Evolutionary conservation across 1,140 invertebrate species (phyloP).

Genomic region (Dolichoris vasculosae): DNA sequence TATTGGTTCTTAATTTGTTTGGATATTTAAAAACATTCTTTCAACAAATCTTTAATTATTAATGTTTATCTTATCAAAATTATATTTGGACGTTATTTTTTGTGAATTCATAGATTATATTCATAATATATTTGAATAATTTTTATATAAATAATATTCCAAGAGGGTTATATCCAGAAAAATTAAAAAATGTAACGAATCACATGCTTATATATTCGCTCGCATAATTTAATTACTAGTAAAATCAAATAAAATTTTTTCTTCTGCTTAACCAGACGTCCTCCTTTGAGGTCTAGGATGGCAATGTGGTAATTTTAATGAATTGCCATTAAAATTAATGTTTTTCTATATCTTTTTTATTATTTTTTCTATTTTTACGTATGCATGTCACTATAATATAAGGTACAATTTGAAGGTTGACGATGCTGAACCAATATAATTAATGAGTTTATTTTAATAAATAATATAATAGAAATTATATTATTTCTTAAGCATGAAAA

Average conservation of each 20-base stretch:
- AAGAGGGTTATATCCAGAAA: not conserved
- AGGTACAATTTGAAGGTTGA: conserved; percentile 55
- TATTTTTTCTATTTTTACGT: conserved; percentile 62
- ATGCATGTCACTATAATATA: conserved; percentile 59
- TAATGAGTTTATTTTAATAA: conserved; percentile 35
- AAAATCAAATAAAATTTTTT: conserved; percentile 66
- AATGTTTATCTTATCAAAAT: not conserved
- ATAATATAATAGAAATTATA: conserved; percentile 62
- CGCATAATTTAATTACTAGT: conserved; percentile 69
- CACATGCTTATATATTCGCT: conserved; percentile 47
- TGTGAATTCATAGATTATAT: not conserved
- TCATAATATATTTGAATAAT: not conserved
- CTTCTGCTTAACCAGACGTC: conserved; percentile 81
- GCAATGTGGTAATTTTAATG: conserved; percentile 87
- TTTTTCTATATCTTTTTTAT: conserved; percentile 21
- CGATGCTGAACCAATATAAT: conserved; percentile 58
- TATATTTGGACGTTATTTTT: not conserved
- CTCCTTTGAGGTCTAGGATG: conserved; percentile 90
- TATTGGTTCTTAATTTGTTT: too few relatives aligned
- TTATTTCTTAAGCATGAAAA: conserved; percentile 69
- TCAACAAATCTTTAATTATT: not conserved
- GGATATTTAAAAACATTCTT: conserved; percentile 46
- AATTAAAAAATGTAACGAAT: not conserved
- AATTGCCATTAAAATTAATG: conserved; percentile 57
- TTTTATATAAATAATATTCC: not conserved